phyloP scores from a whole-genome alignment of 2,797 vertebrate species.

The Coregonus ussuriensis region DNA sequence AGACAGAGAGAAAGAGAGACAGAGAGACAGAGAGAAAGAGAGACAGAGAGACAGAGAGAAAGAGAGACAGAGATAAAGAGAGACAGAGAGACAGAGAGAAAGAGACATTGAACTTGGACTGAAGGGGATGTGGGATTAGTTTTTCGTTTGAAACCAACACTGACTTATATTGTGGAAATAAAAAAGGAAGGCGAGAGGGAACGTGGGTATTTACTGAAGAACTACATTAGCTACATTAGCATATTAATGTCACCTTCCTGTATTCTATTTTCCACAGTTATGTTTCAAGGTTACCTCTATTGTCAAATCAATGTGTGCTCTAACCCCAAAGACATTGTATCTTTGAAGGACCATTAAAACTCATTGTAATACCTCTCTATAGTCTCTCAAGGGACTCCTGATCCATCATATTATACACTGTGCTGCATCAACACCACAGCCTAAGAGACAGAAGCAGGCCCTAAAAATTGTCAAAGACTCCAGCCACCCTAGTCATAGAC shows the following conservation, averaged over 20 bases:
- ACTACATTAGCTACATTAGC: not conserved
- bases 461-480: too few species aligned
- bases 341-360: constrained; percentile 14
- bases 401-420: not conserved
- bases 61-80: too few species aligned
- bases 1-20: too few species aligned
- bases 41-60: too few species aligned
- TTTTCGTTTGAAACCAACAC: too few species aligned
- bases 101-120: too few species aligned
- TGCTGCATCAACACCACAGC: not conserved
- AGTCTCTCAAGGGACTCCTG: not conserved
- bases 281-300: constrained; percentile 4
- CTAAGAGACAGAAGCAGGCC: too few species aligned
- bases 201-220: not conserved
- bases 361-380: not conserved
- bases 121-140: too few species aligned
- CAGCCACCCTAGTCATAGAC: too few species aligned
- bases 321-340: not conserved
- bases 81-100: too few species aligned
- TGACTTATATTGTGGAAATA: too few species aligned
- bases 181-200: constrained; percentile 6
- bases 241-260: constrained; percentile 14
- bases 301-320: constrained; percentile 19
- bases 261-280: constrained; percentile 17
- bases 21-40: too few species aligned